Base-by-base conservation (phyloP, 2,113 vertebrate species). In the Lepus americanus region DNA sequence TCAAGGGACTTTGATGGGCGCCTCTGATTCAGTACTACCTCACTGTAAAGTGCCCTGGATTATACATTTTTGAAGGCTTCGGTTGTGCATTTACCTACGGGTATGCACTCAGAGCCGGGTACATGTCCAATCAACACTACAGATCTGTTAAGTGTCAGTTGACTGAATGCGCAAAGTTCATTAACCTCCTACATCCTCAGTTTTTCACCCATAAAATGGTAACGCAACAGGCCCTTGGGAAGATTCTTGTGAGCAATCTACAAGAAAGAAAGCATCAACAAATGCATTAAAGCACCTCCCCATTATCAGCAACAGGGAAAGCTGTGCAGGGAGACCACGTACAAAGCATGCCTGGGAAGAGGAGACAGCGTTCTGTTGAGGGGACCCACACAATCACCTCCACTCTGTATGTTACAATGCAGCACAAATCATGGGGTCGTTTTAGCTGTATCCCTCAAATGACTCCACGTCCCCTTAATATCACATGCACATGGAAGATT, bases 201-300 rank as follows among this genome's bases (percentile, higher is more conserved):
- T 78, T 77, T 73, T 67, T 69, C 29, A 81, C 53, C 51, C 53
- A 20, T 69, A 81, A 93, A 84, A 63, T 81, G 36, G 11, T 39
- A 86, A 67, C 67, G n/a, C 36, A 80, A 63, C 67, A 76, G 23
- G 29, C 36, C 31, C 13, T 84, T 89, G 20, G 55, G 12, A 9
- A 87, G 64, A 82, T 33, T 87, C 39, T 74, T 29, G 4, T 64
- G 31, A 70, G 17, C 36, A 55, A 67, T 17, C 27, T 85, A 55
- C 22, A 55, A 76, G n/a, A 69, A 94, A 55, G 66, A 84, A 88
- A 86, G 70, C 33, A 86, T 74, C 33, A 77, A 90, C 49, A 53
- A 80, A 69, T 84, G 22, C 44, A 69, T 69, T 87, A 33, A 89
- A 85, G 78, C 79, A 39, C n/a, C 7, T 36, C 67, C 23, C 16